phyloP scores from a whole-genome alignment of 2,888 invertebrate genomes.

The Sycophila texana region DNA sequence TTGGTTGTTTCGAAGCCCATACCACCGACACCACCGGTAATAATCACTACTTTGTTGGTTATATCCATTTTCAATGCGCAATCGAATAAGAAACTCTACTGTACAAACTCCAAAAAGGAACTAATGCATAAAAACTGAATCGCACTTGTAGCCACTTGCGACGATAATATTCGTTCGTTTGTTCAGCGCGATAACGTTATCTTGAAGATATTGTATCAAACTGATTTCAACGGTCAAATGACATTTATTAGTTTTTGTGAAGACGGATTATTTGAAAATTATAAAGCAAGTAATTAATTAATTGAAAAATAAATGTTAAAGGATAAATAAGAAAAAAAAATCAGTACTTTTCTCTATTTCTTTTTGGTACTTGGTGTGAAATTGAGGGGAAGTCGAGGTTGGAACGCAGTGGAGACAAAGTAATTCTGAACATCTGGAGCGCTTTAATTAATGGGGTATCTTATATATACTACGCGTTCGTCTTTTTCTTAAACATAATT shows the following conservation, averaged over 20 bases:
- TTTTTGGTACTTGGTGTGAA: slow-evolving; percentile 60
- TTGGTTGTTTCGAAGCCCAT: slow-evolving; percentile 77
- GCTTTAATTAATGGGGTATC: slow-evolving; percentile 72
- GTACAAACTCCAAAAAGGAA: slow-evolving; percentile 6
- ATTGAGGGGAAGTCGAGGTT: slow-evolving; percentile 61
- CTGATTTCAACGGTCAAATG: slow-evolving; percentile 3
- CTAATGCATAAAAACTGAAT: slow-evolving; percentile 20
- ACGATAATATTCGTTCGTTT: slow-evolving; percentile 33
- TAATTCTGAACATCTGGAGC: slow-evolving; percentile 73
- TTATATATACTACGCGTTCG: slow-evolving; percentile 63
- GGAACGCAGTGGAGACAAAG: slow-evolving; percentile 66
- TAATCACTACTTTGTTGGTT: slow-evolving; percentile 59
- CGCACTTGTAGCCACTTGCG: slow-evolving; percentile 7
- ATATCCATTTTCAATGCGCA: slow-evolving; percentile 57
- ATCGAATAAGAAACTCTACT: background rate
- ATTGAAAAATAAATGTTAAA: background rate
- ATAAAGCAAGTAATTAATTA: background rate
- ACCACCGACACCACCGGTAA: slow-evolving; percentile 79
- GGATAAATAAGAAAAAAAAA: slow-evolving; percentile 29
- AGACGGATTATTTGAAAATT: background rate
- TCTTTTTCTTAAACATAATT: slow-evolving; percentile 51
- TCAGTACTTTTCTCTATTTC: slow-evolving; percentile 46
- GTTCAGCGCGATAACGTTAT: slow-evolving; percentile 35
- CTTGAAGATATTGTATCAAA: slow-evolving; percentile 33
- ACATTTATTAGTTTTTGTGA: slow-evolving; percentile 1